Evolutionary conservation across 2,888 invertebrate genomes (phyloP).

Genomic region (Pollenia griseotomentosa): DNA sequence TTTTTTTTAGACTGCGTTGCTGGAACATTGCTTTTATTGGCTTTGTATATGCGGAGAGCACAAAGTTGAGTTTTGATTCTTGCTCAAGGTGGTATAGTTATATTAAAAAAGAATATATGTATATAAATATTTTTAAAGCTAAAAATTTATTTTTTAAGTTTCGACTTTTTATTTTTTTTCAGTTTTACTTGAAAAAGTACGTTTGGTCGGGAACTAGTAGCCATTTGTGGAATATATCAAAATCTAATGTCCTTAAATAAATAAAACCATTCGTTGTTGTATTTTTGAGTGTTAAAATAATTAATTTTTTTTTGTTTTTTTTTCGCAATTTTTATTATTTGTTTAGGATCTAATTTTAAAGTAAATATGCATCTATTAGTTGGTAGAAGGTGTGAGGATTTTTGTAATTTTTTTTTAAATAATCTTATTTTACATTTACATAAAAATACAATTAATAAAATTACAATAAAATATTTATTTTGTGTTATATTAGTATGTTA

Average conservation of each 20-base stretch:
- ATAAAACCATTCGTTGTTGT: conserved; percentile 11
- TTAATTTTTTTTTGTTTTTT: conserved; percentile 35
- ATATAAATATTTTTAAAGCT: too few relatives aligned
- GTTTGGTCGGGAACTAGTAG: too few relatives aligned
- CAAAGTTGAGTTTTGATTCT: too few relatives aligned
- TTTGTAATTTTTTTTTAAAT: conserved; percentile 28
- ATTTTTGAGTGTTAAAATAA: conserved; percentile 44
- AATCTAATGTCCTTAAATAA: not conserved
- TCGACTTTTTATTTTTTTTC: too few relatives aligned
- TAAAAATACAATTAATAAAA: conserved; percentile 66
- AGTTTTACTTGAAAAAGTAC: too few relatives aligned
- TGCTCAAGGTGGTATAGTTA: too few relatives aligned
- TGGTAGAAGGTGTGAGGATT: conserved; percentile 18
- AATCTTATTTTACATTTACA: conserved; percentile 47
- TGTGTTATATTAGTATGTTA: conserved; percentile 4
- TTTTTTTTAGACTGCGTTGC: too few relatives aligned
- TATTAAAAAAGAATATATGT: too few relatives aligned
- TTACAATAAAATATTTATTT: conserved; percentile 52
- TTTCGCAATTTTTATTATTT: conserved; percentile 21
- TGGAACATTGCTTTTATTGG: too few relatives aligned
- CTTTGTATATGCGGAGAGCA: too few relatives aligned
- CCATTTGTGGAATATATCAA: too few relatives aligned
- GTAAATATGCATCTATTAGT: conserved; percentile 45
- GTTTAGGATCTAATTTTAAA: conserved; percentile 43
- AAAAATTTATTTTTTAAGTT: too few relatives aligned